These are phyloP conservation scores for Emydura subglobosa DNA, from an alignment of 2,113 vertebrate genomes.

Conservation along the genomic window DNA sequence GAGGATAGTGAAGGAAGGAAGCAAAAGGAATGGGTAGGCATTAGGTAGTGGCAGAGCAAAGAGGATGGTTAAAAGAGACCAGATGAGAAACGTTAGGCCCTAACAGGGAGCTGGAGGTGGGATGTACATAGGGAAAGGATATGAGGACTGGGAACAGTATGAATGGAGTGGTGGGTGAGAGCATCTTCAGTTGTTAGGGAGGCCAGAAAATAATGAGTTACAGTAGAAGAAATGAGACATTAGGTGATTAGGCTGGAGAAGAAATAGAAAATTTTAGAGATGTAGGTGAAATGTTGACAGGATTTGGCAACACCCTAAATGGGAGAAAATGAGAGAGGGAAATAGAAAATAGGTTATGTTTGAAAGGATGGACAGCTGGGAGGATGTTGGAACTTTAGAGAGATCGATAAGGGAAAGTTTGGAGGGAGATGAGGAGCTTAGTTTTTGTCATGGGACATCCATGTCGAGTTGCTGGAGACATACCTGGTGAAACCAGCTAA, in stretches of 20 bases:
- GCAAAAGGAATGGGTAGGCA: neutral
- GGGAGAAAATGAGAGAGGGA: neutral
- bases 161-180: neutral
- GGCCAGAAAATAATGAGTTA: neutral
- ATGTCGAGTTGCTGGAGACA: neutral
- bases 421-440: neutral
- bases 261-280: neutral
- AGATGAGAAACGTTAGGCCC: neutral
- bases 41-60: neutral
- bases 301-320: neutral
- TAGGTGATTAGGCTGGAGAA: neutral
- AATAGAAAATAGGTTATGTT: neutral
- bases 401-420: neutral
- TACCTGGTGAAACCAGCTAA: accelerated
- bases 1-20: neutral
- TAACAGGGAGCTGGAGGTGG: neutral
- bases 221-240: neutral
- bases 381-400: neutral
- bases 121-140: neutral
- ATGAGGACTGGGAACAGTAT: neutral
- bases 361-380: neutral
- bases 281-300: neutral
- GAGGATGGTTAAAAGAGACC: neutral
- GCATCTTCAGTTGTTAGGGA: neutral
- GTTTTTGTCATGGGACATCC: neutral